Conservation (phyloP, 2,888 invertebrate genomes). For the Sminthurides aquaticus region DNA sequence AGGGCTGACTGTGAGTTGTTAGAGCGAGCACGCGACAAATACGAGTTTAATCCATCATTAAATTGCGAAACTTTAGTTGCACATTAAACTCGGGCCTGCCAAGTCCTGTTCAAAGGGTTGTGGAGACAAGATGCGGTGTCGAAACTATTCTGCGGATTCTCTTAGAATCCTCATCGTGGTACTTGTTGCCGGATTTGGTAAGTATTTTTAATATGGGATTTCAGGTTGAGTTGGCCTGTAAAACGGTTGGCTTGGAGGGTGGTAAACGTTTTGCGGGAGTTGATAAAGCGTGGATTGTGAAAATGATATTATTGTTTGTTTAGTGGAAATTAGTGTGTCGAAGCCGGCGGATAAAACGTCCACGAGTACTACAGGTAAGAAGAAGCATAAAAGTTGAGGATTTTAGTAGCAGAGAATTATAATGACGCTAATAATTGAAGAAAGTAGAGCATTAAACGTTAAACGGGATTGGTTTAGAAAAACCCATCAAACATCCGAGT, state of each 20-base stretch:
- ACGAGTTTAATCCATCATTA: too few relatives aligned
- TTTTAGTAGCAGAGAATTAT: not conserved
- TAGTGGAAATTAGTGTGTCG: not conserved
- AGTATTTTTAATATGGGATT: not conserved
- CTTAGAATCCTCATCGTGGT: not conserved
- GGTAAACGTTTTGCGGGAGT: too few relatives aligned
- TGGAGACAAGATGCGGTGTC: not conserved
- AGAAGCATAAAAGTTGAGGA: not conserved
- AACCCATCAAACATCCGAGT: conserved; percentile 9
- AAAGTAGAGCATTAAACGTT: too few relatives aligned
- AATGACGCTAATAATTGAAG: too few relatives aligned
- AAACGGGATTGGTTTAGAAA: conserved; percentile 8
- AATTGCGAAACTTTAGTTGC: not conserved
- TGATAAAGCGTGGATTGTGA: too few relatives aligned
- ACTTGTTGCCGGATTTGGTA: not conserved
- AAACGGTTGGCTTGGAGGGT: too few relatives aligned
- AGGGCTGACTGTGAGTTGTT: too few relatives aligned
- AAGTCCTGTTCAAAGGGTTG: not conserved
- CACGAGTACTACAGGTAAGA: not conserved
- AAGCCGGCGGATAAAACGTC: not conserved
- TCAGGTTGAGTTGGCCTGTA: too few relatives aligned
- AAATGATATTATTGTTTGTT: not conserved
- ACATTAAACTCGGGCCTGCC: not conserved
- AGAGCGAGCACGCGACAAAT: too few relatives aligned
- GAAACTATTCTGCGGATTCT: not conserved